Percentiles rank a stretch among this genome's conserved stretches.
These are phyloP conservation scores for Chaetorhynchus papuensis DNA, from an alignment of 2,113 vertebrate species.

Conservation along the genomic window DNA sequence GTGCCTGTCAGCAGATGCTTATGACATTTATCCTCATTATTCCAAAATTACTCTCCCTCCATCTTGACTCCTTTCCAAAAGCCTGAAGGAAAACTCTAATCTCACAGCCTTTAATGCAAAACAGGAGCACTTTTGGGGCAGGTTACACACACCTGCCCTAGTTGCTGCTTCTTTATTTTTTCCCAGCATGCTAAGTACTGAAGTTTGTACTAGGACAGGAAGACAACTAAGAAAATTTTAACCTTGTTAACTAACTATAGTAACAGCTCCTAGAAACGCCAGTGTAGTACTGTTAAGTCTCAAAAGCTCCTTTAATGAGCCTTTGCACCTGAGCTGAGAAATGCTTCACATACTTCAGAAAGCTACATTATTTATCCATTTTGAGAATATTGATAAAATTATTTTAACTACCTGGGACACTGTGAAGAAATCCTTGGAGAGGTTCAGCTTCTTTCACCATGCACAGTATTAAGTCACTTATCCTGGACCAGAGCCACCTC, in stretches of 20 bases:
- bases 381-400: background rate
- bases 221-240: background rate
- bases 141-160: background rate
- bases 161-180: background rate
- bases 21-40: background rate
- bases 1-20: background rate
- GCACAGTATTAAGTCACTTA: accelerated
- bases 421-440: background rate
- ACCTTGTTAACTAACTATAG: background rate
- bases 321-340: background rate
- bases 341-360: background rate
- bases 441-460: background rate
- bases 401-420: background rate
- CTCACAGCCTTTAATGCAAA: background rate
- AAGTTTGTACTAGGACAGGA: background rate
- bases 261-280: background rate
- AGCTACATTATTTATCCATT: background rate
- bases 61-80: background rate
- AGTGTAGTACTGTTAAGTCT: background rate
- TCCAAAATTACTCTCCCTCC: background rate
- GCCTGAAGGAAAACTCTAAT: background rate
- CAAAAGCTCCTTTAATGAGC: background rate
- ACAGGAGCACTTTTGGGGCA: background rate
- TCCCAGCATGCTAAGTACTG: background rate
- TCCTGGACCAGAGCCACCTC: background rate